phyloP scores from a whole-genome alignment of 2,888 invertebrate species.

The Escarpia spicata region DNA sequence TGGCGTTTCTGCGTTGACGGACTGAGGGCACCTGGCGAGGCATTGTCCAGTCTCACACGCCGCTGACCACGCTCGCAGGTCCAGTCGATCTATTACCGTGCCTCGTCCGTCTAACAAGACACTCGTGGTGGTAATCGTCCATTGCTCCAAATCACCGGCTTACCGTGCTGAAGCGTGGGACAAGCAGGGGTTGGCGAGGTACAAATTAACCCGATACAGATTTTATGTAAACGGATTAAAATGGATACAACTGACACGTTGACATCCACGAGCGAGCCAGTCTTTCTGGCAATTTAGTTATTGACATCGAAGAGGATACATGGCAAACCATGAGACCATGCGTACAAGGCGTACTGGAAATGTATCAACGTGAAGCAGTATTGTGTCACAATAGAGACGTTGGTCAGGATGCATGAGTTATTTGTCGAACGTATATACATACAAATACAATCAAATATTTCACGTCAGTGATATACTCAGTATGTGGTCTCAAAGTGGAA shows the following conservation, averaged over 20 bases:
- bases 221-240: not conserved
- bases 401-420: too few relatives aligned
- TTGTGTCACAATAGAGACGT: too few relatives aligned
- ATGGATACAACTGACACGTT: not conserved
- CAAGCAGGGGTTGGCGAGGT: not conserved
- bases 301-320: too few relatives aligned
- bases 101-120: not conserved
- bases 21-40: not conserved
- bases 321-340: too few relatives aligned
- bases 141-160: not conserved
- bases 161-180: not conserved
- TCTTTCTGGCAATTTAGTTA: too few relatives aligned
- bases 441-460: too few relatives aligned
- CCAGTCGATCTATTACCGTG: not conserved
- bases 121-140: not conserved
- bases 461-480: too few relatives aligned
- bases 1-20: not conserved
- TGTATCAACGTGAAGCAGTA: too few relatives aligned
- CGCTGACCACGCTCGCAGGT: constrained; percentile 3
- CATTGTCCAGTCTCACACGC: not conserved
- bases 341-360: too few relatives aligned
- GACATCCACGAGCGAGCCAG: too few relatives aligned
- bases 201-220: not conserved
- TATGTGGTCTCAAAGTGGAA: too few relatives aligned
- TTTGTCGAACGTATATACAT: too few relatives aligned